Percentiles rank a stretch among this genome's conserved stretches.
These are phyloP conservation scores for Urocynchramus pylzowi DNA, from an alignment of 2,113 vertebrate species.

Conservation along the genomic window DNA sequence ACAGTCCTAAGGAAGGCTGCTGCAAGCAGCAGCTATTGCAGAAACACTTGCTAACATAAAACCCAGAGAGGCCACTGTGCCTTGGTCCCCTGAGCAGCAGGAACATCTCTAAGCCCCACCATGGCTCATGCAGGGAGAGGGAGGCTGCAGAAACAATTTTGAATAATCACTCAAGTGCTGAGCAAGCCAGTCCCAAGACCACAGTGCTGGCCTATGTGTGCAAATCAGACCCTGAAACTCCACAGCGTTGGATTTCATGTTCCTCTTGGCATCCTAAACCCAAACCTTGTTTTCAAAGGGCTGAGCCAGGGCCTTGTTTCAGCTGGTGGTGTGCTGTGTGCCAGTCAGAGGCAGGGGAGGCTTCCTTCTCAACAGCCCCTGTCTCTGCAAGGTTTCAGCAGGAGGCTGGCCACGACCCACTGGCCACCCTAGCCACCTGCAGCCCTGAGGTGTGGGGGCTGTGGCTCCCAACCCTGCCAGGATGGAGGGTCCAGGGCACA, in stretches of 20 bases:
- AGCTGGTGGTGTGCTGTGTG: neutral
- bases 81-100: neutral
- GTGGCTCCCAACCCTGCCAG: neutral
- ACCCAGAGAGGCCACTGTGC: neutral
- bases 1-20: neutral
- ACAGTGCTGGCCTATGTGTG: neutral
- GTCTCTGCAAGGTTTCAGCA: neutral
- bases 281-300: neutral
- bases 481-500: neutral
- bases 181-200: accelerated
- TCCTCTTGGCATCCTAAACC: neutral
- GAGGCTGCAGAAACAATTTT: neutral
- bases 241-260: neutral
- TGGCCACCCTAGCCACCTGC: neutral
- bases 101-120: neutral
- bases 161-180: neutral
- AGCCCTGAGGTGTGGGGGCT: neutral
- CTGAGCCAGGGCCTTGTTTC: neutral
- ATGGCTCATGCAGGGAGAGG: neutral
- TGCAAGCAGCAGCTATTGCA: neutral
- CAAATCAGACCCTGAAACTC: neutral
- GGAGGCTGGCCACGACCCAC: neutral
- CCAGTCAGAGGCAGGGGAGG: neutral
- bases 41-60: neutral
- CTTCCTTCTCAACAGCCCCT: neutral